phyloP scores from a whole-genome alignment of 2,113 vertebrate species.

The Gopherus flavomarginatus region DNA sequence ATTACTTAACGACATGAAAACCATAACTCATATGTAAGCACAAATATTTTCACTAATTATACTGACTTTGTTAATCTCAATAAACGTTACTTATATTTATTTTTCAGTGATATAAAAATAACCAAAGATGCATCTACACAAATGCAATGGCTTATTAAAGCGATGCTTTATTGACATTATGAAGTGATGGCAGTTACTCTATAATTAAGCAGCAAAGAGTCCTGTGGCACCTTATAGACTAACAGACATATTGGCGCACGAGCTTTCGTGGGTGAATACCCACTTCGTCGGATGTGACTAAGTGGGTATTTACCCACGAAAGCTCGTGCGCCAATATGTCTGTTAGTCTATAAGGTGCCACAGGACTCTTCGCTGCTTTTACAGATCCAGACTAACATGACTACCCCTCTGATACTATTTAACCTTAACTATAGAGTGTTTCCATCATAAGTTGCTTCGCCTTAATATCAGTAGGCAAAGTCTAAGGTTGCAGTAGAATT shows the following conservation, averaged over 20 bases:
- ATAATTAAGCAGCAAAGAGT: not conserved
- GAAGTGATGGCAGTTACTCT: not conserved
- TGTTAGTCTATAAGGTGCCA: too few relatives aligned
- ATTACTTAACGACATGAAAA: not conserved
- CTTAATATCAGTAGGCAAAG: not conserved
- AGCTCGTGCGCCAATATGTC: too few relatives aligned
- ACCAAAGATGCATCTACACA: not conserved
- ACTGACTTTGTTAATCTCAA: too few relatives aligned
- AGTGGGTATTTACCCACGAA: too few relatives aligned
- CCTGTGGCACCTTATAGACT: too few relatives aligned
- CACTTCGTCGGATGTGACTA: too few relatives aligned
- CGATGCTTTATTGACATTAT: not conserved
- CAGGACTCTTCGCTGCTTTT: too few relatives aligned
- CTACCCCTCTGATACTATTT: not conserved
- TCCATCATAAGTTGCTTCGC: not conserved
- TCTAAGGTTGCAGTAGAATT: not conserved
- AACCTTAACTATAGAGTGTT: not conserved
- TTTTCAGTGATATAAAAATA: not conserved
- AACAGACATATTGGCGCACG: too few relatives aligned
- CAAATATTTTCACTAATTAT: not conserved
- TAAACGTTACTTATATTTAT: not conserved
- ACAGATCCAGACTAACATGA: too few relatives aligned
- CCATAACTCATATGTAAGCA: not conserved
- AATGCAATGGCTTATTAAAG: not conserved
- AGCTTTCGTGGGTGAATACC: too few relatives aligned